Base-by-base conservation (phyloP, 2,888 invertebrate genomes). In the Hoplodrina ambigua region DNA sequence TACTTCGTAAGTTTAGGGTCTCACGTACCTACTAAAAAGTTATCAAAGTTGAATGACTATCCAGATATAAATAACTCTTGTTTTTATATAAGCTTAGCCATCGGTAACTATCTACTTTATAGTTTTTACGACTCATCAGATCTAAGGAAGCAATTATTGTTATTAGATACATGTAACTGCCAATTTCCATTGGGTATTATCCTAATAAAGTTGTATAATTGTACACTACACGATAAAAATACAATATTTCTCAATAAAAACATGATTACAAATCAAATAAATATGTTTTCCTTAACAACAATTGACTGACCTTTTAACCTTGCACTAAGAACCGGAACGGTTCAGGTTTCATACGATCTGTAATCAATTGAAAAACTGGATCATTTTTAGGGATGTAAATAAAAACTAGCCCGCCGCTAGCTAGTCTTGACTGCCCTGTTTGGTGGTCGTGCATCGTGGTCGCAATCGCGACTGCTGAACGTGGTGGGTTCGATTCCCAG, bases 61-160 rank as follows among this genome's bases (percentile, higher is more conserved):
- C n/a, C n/a, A n/a, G n/a, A n/a, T 44, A 41, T 33, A 33, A 7
- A 6, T 20, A n/a, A 46, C 25, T 52, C 17, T n/a, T 19, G 19
- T 41, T 59, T n/a, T 19, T 15, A 53, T 20, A 37, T 37, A 37
- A 6, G 5, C 4, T 1, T 7, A 49, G 15, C n/a, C 37, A 46
- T 20, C 44, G 25, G 44, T 72, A 60, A 50, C 15, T 46, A 46
- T 17, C 17, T 46, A 46, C 46, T 59, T 58, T 41, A 53, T 25
- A 44, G 41, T 63, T 72, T 72, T 74, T 73, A 49, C 49, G 30
- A 19, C 17, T 61, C 37, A 75, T 61, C 52, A 8, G 41, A 67
- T 7, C 19, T 33, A 30, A 60, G 49, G 60, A 75, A 75, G 60
- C 52, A 56, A 60, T 73, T 73, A 69, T 33, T 37, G 54, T 46